phyloP scores from a whole-genome alignment of 2,797 vertebrate species.

The Gymnopithys bicolor region DNA sequence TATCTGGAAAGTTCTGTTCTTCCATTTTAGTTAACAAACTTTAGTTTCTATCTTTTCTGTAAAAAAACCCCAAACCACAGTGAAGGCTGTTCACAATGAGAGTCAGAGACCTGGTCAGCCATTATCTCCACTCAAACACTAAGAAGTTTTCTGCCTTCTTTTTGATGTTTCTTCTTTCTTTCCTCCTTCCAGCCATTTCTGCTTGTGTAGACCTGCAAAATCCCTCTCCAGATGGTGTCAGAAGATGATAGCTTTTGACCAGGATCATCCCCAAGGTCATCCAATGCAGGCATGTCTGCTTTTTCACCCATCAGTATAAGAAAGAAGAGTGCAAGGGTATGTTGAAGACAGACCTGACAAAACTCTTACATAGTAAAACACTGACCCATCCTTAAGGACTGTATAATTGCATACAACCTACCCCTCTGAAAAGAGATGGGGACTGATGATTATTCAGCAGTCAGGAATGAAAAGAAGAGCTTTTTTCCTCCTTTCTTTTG shows the following conservation, averaged over 20 bases:
- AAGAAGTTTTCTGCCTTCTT: not conserved
- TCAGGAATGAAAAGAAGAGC: not conserved
- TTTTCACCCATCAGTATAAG: not conserved
- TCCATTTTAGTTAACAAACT: not conserved
- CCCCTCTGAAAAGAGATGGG: not conserved
- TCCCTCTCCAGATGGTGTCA: not conserved
- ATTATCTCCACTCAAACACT: not conserved
- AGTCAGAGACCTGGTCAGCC: not conserved
- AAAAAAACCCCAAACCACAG: not conserved
- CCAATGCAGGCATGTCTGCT: not conserved
- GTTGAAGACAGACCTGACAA: not conserved
- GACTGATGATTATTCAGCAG: not conserved
- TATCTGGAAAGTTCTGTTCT: too few relatives aligned
- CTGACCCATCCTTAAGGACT: not conserved
- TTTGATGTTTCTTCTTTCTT: not conserved
- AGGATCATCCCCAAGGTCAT: too few relatives aligned
- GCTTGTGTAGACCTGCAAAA: not conserved
- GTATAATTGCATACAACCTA: not conserved
- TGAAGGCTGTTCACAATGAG: not conserved
- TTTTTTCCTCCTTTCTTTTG: not conserved
- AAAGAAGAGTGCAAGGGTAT: not conserved
- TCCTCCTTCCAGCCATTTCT: not conserved
- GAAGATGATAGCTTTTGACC: not conserved
- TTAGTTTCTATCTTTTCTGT: not conserved
- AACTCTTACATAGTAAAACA: not conserved